A percentile compares a stretch with the other conserved stretches of the same genome.
phyloP scores from a whole-genome alignment of 2,888 invertebrate genomes.

The Brachypalpus laphriformis region DNA sequence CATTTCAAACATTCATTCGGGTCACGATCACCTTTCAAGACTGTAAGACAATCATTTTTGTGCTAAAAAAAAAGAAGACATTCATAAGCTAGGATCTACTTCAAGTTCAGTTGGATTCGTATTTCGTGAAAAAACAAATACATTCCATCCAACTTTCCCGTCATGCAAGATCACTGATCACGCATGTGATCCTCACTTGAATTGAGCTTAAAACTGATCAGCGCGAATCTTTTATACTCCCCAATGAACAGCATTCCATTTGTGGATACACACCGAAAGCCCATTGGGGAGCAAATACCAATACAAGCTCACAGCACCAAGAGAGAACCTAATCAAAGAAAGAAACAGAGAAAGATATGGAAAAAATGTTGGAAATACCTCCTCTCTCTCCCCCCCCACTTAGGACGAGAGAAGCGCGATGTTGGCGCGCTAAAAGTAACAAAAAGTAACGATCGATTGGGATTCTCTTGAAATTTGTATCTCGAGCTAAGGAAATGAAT shows the following conservation, averaged over 20 bases:
- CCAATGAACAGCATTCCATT: slow-evolving; percentile 40
- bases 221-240: slow-evolving; percentile 63
- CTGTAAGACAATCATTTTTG: slow-evolving; percentile 34
- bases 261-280: slow-evolving; percentile 8
- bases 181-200: slow-evolving; percentile 51
- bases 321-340: slow-evolving; percentile 11
- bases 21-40: slow-evolving; percentile 48
- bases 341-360: background rate
- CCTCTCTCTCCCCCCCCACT: slow-evolving; percentile 39
- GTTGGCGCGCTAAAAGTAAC: slow-evolving; percentile 56
- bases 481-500: slow-evolving; percentile 67
- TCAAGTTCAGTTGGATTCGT: slow-evolving; percentile 40
- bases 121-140: slow-evolving; percentile 36
- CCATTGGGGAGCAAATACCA: slow-evolving; percentile 34
- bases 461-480: slow-evolving; percentile 57
- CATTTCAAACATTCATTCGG: slow-evolving; percentile 61
- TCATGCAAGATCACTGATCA: slow-evolving; percentile 32
- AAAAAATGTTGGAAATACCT: slow-evolving; percentile 5
- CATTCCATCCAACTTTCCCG: slow-evolving; percentile 17
- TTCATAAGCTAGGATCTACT: slow-evolving; percentile 2
- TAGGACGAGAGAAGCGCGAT: slow-evolving; percentile 47
- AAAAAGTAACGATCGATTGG: slow-evolving; percentile 69
- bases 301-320: background rate
- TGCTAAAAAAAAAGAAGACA: slow-evolving; percentile 9
- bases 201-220: slow-evolving; percentile 47